Evolutionary conservation across 2,113 vertebrate species (phyloP).

Genomic region (Setophaga petechia): DNA sequence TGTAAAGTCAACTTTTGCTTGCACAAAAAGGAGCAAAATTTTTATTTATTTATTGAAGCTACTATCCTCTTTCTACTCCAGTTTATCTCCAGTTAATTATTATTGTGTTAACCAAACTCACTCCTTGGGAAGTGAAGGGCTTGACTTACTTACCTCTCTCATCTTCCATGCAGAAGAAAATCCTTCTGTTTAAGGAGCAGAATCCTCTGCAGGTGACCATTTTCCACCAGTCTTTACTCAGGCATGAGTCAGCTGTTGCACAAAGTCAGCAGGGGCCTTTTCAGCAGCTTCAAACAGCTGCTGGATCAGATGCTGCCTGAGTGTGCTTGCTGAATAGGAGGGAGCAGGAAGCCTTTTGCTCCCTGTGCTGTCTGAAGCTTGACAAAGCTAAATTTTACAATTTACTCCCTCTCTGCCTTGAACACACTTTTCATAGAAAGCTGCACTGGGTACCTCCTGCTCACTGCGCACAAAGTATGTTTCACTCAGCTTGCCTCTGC

Average conservation of each 20-base stretch:
- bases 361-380: background rate
- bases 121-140: background rate
- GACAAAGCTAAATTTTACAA: background rate
- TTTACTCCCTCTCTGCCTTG: background rate
- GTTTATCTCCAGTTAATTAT: background rate
- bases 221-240: background rate
- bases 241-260: background rate
- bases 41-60: background rate
- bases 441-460: background rate
- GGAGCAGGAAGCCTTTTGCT: background rate
- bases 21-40: background rate
- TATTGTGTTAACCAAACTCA: background rate
- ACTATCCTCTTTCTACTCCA: background rate
- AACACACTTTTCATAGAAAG: background rate
- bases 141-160: background rate
- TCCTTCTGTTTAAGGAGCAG: background rate
- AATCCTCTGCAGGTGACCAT: background rate
- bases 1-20: background rate
- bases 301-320: background rate
- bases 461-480: accelerated
- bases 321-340: background rate
- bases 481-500: background rate
- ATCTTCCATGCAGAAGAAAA: background rate
- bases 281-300: background rate
- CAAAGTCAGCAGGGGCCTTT: background rate